Evolutionary conservation across 2,797 vertebrate genomes (phyloP), one percentile per base, ranked within the genome.

Genomic region (Gymnopithys bicolor): DNA sequence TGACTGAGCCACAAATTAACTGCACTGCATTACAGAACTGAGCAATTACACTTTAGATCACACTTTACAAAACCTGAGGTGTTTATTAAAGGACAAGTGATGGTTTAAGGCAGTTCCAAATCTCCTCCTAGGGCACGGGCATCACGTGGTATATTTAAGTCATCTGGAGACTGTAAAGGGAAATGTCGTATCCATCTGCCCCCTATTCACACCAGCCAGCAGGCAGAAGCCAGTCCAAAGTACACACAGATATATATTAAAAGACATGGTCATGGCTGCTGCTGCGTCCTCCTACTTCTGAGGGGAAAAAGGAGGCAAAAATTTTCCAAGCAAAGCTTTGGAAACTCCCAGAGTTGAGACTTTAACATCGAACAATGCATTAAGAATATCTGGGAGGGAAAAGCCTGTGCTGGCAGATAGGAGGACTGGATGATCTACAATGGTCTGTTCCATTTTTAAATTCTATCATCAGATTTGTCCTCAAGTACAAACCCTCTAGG

Each of bases 351-450:
- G 63, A 92, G 80, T 94, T 95, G 83, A 93, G 83, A 96, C 88
- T 97, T 97, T 96, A 89, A 92, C 82, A 93, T 45, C 79, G 73
- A 93, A 96, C 91, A 97, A 96, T 92, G 60, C 53, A 92, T 90
- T 94, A 97, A 94, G 93, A 95, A 95, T 92, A 97, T 97, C 96
- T 96, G 96, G 91, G 96, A 94, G 93, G 93, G 97, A 96, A 96
- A 95, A 89, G 91, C 95, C 91, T 97, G 86, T 35, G 64, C 60
- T 69, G 53, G 76, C 68, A 96, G 84, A 92, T 87, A 92, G 94
- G 86, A 95, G 81, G 94, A 95, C 87, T 94, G 74, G 71, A 91
- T 95, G 93, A 93, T 94, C 93, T 94, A 87, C 92, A 94, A 94
- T 87, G 94, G 92, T 77, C 71, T 95, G 94, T 93, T 95, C 96